Base-by-base conservation (phyloP, 2,888 invertebrate species). In the Sminthurinus aureus region DNA sequence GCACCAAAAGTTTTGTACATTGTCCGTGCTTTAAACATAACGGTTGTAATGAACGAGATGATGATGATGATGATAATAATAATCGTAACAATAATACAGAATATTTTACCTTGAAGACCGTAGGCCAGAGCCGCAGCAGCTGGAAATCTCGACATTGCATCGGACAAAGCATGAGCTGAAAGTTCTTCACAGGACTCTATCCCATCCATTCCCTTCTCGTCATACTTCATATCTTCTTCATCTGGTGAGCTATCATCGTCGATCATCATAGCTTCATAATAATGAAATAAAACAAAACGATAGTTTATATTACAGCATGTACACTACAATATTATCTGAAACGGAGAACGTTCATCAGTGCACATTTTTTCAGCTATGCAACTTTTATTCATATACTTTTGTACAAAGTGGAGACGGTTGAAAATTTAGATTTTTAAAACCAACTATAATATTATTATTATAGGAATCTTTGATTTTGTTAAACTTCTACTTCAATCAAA, bases 61-160 rank as follows among this genome's bases (percentile, higher is more conserved):
- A 18, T 38, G 6, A 38, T 38, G 38, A 24, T 51, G 76, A 18
- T 38, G 6, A 38, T 38, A 38, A 38, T 6, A 38, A 38, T 38
- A 38, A 38, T 38, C 1, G 6, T 38, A 38, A 38, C 1, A 38
- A 38, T 67, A n/a, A 67, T 67, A n/a, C n/a, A n/a, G n/a, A 73
- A 26, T 12, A 51, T 81, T 87, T 90, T 91, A 94, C 95, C 96
- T 93, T 94, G 96, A 89, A 96, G 92, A 89, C 95, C 38, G 6
- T 38, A 38, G 38, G 38, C 95, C 88, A 96, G 92, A 87, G 96
- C 93, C 89, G 94, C 93, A 38, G 38, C 38, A 51, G 95, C 95
- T 89, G 94, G 93, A 89, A 94, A 94, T 86, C 94, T 93, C 89
- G 94, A 92, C 85, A 91, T 91, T 88, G 93, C 92, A 50, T 86